Evolutionary conservation across 2,113 vertebrate species (phyloP).

Genomic region (Tupaia chinensis): DNA sequence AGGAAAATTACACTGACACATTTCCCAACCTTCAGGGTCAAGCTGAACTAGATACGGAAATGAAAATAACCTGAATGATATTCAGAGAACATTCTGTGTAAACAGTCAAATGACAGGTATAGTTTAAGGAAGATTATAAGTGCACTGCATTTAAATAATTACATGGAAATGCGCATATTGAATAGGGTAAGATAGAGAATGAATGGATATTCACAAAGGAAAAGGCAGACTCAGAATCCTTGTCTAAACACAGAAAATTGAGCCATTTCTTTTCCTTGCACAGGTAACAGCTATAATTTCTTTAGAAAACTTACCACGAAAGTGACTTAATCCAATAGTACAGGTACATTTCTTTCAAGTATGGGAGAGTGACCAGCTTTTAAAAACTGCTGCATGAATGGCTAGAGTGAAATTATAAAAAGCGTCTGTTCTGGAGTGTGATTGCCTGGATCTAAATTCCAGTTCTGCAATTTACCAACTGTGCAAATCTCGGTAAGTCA

Average conservation of each 20-base stretch:
- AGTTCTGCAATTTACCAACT: neutral
- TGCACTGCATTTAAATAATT: constrained; percentile 7
- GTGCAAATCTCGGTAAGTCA: neutral
- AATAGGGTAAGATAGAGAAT: neutral
- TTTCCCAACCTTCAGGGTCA: constrained; percentile 41
- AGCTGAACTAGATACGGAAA: constrained; percentile 22
- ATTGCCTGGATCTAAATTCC: neutral
- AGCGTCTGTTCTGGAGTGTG: neutral
- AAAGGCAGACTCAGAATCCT: neutral
- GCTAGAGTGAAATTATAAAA: neutral
- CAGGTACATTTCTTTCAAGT: neutral
- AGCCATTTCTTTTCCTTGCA: neutral
- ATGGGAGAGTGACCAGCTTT: neutral
- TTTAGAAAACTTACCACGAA: neutral
- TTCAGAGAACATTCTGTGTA: constrained; percentile 36
- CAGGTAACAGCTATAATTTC: neutral
- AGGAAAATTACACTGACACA: constrained; percentile 48
- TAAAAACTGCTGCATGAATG: neutral
- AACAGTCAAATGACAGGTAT: constrained; percentile 29
- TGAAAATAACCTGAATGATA: constrained; percentile 48
- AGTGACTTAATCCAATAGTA: neutral
- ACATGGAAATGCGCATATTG: neutral
- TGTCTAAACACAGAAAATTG: neutral
- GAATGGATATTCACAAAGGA: neutral
- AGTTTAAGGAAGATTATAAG: constrained; percentile 17